Conservation (phyloP, 2,888 invertebrate species). For the Falcaria lacertinaria region DNA sequence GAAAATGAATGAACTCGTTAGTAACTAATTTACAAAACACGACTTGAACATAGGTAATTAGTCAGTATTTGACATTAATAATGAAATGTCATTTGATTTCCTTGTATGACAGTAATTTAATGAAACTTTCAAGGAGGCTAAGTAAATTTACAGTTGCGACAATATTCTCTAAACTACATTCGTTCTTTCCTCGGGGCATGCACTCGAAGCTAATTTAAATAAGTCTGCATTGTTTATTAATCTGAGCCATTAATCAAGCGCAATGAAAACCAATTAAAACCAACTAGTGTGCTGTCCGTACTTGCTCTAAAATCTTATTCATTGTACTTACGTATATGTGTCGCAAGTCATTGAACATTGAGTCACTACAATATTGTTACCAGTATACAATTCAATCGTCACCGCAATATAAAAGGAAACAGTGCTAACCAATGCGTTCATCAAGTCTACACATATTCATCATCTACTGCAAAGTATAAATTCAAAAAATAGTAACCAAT, state of each 20-base stretch:
- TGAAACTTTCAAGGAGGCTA: conserved; percentile 16
- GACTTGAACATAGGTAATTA: too few species aligned
- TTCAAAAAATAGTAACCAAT: background rate
- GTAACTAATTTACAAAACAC: too few species aligned
- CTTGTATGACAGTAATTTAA: background rate
- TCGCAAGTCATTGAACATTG: conserved; percentile 30
- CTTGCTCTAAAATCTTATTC: conserved; percentile 19
- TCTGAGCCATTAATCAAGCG: conserved; percentile 36
- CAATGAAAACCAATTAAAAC: conserved; percentile 51
- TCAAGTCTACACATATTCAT: conserved; percentile 4
- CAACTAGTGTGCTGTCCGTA: conserved; percentile 21
- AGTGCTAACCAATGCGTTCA: conserved; percentile 25
- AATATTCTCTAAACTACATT: conserved; percentile 13
- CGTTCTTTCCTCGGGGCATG: conserved; percentile 30
- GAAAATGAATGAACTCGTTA: too few species aligned
- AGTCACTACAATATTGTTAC: conserved; percentile 25
- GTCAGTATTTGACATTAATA: background rate
- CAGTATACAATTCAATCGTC: conserved; percentile 9
- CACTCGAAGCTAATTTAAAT: conserved; percentile 17
- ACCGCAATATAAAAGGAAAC: conserved; percentile 26
- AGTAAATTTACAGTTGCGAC: conserved; percentile 14
- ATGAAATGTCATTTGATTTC: background rate
- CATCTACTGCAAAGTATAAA: background rate
- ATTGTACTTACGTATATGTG: conserved; percentile 19
- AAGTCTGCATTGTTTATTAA: conserved; percentile 31